Conservation (phyloP, 2,888 invertebrate genomes). For the Torymus aiolomorphi region DNA sequence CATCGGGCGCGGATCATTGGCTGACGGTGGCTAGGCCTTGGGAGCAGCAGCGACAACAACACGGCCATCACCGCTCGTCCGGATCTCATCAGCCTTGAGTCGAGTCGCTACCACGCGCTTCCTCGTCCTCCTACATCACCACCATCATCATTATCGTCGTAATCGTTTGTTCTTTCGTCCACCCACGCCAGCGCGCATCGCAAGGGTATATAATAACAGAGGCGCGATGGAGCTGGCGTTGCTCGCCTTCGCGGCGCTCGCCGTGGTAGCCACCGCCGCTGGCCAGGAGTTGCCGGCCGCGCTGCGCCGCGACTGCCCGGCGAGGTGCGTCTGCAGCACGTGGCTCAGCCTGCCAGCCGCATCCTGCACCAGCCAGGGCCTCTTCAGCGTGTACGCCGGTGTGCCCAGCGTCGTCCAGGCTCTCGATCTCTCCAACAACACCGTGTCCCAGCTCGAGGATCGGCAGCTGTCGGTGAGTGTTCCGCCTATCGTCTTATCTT, state of each 20-base stretch:
- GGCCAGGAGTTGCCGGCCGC: conserved; percentile 10
- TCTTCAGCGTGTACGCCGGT: conserved; percentile 69
- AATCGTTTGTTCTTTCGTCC: too few species aligned
- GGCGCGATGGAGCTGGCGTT: background rate
- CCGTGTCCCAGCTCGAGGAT: conserved; percentile 66
- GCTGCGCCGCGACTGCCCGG: conserved; percentile 62
- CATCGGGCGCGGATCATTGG: too few species aligned
- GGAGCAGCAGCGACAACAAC: too few species aligned
- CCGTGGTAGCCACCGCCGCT: background rate
- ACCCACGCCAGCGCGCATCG: too few species aligned
- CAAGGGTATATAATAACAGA: too few species aligned
- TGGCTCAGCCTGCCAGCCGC: conserved; percentile 67
- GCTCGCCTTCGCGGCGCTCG: conserved; percentile 3
- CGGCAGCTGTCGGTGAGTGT: conserved; percentile 68
- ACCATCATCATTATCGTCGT: too few species aligned
- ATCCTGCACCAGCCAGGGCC: conserved; percentile 66
- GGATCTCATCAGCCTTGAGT: too few species aligned
- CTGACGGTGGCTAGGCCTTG: too few species aligned
- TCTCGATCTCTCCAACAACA: conserved; percentile 72
- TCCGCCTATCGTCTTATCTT: too few species aligned
- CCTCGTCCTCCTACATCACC: too few species aligned
- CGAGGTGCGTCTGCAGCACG: conserved; percentile 67
- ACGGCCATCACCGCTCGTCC: too few species aligned
- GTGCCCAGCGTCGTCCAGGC: conserved; percentile 66
- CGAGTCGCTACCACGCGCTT: too few species aligned